Evolutionary conservation across 2,113 vertebrate species (phyloP).

Genomic region (Heptranchias perlo): DNA sequence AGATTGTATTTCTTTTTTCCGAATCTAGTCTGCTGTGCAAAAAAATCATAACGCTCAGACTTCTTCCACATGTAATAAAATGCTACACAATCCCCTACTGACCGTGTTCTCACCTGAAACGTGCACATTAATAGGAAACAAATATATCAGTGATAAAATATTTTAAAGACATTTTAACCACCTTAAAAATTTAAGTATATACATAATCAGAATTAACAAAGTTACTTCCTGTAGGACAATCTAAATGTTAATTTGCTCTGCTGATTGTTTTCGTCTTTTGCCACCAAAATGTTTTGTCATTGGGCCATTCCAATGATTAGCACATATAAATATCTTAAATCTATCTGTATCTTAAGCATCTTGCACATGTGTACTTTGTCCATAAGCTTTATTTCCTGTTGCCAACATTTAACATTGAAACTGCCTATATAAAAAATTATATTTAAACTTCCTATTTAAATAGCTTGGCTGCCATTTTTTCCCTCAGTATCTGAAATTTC

Average conservation of each 20-base stretch:
- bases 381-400: not conserved
- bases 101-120: constrained; percentile 89
- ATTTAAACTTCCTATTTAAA: not conserved
- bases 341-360: not conserved
- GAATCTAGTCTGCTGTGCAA: constrained; percentile 92
- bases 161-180: not conserved
- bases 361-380: not conserved
- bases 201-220: not conserved
- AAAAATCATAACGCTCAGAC: constrained; percentile 95
- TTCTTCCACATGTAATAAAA: constrained; percentile 99
- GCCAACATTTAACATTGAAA: not conserved
- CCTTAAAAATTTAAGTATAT: not conserved
- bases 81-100: constrained; percentile 95
- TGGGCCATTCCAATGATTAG: not conserved
- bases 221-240: not conserved
- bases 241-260: not conserved
- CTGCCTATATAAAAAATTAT: not conserved
- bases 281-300: not conserved
- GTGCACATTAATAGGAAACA: constrained; percentile 29
- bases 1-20: constrained; percentile 97
- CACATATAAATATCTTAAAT: not conserved
- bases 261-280: not conserved
- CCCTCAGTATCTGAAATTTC: not conserved
- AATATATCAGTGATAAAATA: not conserved
- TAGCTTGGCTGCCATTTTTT: no score